These are phyloP conservation scores for Kryptolebias marmoratus DNA, from an alignment of 2,113 vertebrate genomes.

Conservation along the genomic window DNA sequence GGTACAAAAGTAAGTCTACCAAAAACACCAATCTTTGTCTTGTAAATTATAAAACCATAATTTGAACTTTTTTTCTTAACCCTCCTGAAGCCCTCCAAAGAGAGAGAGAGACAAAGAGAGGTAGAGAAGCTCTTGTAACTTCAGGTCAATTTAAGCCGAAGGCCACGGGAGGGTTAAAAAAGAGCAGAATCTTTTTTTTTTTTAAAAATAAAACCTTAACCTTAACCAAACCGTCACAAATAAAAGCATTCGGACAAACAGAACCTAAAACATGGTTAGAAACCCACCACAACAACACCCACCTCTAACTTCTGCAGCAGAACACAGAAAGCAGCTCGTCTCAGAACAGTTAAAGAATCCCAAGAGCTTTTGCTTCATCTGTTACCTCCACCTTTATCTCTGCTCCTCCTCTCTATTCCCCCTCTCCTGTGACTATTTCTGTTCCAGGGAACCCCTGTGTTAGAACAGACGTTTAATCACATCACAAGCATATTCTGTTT, in stretches of 20 bases:
- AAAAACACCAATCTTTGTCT: not conserved
- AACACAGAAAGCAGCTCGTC: not conserved
- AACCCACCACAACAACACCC: slow-evolving; percentile 2
- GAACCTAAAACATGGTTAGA: not conserved
- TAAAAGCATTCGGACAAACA: not conserved
- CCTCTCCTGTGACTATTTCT: slow-evolving; percentile 14
- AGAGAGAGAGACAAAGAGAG: no score
- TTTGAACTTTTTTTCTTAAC: not conserved
- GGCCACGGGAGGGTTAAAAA: not conserved
- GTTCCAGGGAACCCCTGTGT: slow-evolving; percentile 55
- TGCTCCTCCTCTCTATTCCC: slow-evolving; percentile 12
- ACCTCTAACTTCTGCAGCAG: slow-evolving; percentile 38
- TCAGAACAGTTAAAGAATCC: slow-evolving; percentile 27
- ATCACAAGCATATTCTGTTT: slow-evolving; percentile 58
- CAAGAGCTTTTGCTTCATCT: not conserved
- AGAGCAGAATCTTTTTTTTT: not conserved
- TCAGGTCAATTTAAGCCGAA: no score
- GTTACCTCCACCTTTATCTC: slow-evolving; percentile 30
- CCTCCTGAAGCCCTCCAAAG: no score
- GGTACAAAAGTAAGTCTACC: not conserved
- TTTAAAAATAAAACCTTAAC: not conserved
- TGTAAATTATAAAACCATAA: not conserved
- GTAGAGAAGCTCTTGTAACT: no score
- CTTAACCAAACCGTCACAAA: not conserved
- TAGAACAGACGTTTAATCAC: slow-evolving; percentile 64